Evolutionary conservation across 2,113 vertebrate species (phyloP), one percentile per base, ranked within the genome.

Genomic region (Myiozetetes cayanensis): DNA sequence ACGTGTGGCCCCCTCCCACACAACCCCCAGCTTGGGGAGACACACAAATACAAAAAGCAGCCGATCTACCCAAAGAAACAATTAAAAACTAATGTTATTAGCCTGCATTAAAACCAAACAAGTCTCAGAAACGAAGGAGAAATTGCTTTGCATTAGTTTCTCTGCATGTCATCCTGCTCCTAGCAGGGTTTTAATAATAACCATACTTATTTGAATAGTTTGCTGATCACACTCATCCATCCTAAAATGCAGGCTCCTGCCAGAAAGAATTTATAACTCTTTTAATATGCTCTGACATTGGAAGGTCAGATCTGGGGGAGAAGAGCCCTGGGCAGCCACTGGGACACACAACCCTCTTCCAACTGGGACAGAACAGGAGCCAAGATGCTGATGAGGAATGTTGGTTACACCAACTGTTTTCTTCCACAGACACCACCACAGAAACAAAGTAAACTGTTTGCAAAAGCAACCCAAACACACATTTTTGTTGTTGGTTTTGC

Each of bases 211-310:
- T 91, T 81, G 47, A 79, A 70, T 43, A 72, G 76, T 94, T 87
- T 86, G 90, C 75, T 80, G 80, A 80, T 92, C 90, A 68, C 59
- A 43, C 80, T 74, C 89, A 94, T 90, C 96, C 87, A 30, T 82
- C 67, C 63, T 53, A 8, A 71, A 77, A 44, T 11, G 47, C 71
- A 76, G 82, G 18, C 20, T 80, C 76, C 58, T 77, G 76, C 85
- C 77, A 89, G 85, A 58, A 58, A 41, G 73, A 47, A 86, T 95
- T 94, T 77, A 74, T 33, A 62, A 74, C 68, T 65, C n/a, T 24
- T 55, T 44, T 85, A 70, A 86, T 50, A 25, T 2, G 1, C 22
- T n/a, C 78, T 66, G 94, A 76, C 59, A 31, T 0, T 7, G 41
- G 53, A 49, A 71, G 2, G 20, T 78, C 55, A 41, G 93, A 17